Conservation (phyloP, 2,888 invertebrate species). For the Athalia rosae region DNA sequence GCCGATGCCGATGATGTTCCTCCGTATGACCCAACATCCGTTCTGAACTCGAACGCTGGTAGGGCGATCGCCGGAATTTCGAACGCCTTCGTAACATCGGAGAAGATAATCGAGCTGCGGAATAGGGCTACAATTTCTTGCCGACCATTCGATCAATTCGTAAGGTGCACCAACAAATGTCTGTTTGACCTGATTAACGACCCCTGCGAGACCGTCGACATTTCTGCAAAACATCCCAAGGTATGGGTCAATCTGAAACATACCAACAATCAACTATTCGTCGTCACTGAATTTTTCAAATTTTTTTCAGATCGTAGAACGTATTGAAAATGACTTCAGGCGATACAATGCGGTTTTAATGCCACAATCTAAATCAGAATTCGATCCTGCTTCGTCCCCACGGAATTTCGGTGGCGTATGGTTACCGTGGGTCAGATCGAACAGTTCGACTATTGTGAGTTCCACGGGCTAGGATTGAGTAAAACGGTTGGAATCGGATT, state of each 20-base stretch:
- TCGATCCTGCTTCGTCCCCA: slow-evolving; percentile 59
- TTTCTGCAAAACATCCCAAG: slow-evolving; percentile 59
- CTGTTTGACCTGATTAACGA: slow-evolving; percentile 64
- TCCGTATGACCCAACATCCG: slow-evolving; percentile 55
- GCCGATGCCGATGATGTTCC: slow-evolving; percentile 54
- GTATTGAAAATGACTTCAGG: slow-evolving; percentile 54
- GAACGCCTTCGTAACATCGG: slow-evolving; percentile 7
- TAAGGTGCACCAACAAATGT: slow-evolving; percentile 59
- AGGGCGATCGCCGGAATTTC: slow-evolving; percentile 55
- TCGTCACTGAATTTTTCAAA: too few relatives aligned
- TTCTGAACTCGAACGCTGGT: slow-evolving; percentile 57
- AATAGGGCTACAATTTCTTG: slow-evolving; percentile 57
- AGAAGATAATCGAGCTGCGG: slow-evolving; percentile 51
- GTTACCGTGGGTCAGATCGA: slow-evolving; percentile 62
- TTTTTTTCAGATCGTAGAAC: slow-evolving; percentile 56
- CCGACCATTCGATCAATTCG: slow-evolving; percentile 15
- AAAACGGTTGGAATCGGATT: too few relatives aligned
- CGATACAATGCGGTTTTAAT: slow-evolving; percentile 55
- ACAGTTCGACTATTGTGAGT: too few relatives aligned
- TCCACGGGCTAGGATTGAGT: too few relatives aligned
- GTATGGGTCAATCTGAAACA: slow-evolving; percentile 49
- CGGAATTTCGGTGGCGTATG: slow-evolving; percentile 59
- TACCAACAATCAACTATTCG: not conserved
- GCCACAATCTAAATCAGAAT: slow-evolving; percentile 50
- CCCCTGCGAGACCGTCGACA: slow-evolving; percentile 67